These are phyloP conservation scores for Triplophysa yarkandensis DNA, from an alignment of 2,797 vertebrate species.

Conservation along the genomic window DNA sequence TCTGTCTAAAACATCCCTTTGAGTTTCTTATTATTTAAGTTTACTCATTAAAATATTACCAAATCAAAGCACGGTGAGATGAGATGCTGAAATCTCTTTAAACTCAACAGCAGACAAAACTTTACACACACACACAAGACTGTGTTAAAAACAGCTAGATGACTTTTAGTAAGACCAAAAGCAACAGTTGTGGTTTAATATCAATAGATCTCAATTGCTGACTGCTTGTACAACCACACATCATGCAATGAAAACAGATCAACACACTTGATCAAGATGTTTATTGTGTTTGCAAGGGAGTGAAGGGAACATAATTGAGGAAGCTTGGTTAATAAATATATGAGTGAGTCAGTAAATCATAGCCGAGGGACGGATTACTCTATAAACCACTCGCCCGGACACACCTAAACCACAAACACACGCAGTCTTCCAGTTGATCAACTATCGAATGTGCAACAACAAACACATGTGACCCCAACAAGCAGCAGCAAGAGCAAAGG, in stretches of 20 bases:
- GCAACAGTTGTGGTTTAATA: neutral
- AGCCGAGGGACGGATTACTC: slow-evolving; percentile 43
- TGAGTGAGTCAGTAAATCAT: slow-evolving; percentile 60
- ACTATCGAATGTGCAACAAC: slow-evolving; percentile 44
- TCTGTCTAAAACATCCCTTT: neutral
- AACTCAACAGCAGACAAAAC: too few relatives aligned
- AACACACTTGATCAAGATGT: neutral
- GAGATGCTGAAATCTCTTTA: too few relatives aligned
- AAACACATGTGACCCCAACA: slow-evolving; percentile 37
- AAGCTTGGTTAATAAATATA: slow-evolving; percentile 64
- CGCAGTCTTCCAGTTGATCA: slow-evolving; percentile 51
- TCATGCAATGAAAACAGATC: slow-evolving; percentile 1
- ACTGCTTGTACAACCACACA: neutral
- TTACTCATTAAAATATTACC: neutral
- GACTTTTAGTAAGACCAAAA: too few relatives aligned
- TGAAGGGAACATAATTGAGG: slow-evolving; percentile 14
- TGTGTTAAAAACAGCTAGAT: too few relatives aligned
- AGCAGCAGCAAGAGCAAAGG: slow-evolving; percentile 51
- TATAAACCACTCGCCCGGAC: slow-evolving; percentile 26
- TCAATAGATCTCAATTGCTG: neutral
- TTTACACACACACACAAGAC: too few relatives aligned
- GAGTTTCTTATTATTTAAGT: too few relatives aligned
- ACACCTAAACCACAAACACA: slow-evolving; percentile 41
- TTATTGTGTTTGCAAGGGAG: neutral
- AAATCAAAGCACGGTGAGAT: too few relatives aligned